Conservation (phyloP, 2,113 vertebrate genomes). For the Phoenicopterus ruber region DNA sequence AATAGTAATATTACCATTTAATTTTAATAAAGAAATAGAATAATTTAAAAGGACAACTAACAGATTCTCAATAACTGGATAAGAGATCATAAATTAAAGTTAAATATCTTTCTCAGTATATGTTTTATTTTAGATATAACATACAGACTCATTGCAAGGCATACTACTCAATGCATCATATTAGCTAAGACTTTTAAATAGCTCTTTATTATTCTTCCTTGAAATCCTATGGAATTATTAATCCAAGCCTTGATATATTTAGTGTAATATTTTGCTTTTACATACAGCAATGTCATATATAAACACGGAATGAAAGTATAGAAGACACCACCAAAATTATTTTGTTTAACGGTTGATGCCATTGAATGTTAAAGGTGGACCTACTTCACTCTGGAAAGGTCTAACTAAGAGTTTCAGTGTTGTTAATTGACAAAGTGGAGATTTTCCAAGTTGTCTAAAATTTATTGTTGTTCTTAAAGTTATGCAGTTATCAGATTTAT, state of each 20-base stretch:
- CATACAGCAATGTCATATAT: not conserved
- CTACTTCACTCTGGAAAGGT: not conserved
- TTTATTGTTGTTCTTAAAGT: not conserved
- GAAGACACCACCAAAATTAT: not conserved
- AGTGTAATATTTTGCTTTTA: not conserved
- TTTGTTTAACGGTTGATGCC: accelerated
- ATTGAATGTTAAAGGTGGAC: not conserved
- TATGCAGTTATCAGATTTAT: not conserved
- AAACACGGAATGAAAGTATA: not conserved
- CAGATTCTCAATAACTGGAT: not conserved
- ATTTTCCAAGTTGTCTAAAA: not conserved
- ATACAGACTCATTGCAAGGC: not conserved
- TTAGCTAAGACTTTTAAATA: not conserved
- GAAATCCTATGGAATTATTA: not conserved
- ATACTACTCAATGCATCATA: not conserved
- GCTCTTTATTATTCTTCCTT: not conserved
- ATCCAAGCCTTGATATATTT: not conserved
- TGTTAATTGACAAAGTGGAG: not conserved
- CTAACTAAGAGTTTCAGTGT: not conserved
- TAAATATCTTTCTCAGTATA: not conserved
- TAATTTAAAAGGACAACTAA: not conserved
- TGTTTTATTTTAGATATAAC: not conserved
- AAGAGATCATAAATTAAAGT: not conserved
- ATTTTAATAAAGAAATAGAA: not conserved
- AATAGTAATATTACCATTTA: not conserved